Evolutionary conservation across 2,113 vertebrate genomes (phyloP).

Genomic region (Ciconia boyciana): DNA sequence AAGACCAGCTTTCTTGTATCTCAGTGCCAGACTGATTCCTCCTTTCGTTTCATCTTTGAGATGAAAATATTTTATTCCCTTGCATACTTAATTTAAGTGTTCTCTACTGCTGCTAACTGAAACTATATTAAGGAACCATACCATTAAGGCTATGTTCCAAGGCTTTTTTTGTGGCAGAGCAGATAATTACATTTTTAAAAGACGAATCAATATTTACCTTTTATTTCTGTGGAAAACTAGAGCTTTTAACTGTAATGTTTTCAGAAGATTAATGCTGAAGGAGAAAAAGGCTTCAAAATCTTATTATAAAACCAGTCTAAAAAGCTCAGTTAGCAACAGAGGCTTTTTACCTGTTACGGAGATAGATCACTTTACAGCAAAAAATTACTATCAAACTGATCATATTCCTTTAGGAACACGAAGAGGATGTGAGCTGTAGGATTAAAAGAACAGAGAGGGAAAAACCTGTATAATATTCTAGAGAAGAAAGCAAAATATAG

Average conservation of each 20-base stretch:
- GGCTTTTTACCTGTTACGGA: neutral
- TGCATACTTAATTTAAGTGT: neutral
- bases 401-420: neutral
- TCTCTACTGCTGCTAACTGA: neutral
- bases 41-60: neutral
- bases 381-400: neutral
- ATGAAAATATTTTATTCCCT: neutral
- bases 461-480: neutral
- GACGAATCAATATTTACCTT: neutral
- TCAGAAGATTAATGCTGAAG: neutral
- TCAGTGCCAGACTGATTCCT: neutral
- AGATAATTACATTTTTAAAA: neutral
- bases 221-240: neutral
- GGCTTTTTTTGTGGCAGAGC: neutral
- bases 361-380: neutral
- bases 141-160: neutral
- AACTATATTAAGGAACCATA: neutral
- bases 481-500: neutral
- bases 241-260: neutral
- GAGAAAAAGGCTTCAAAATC: neutral
- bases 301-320: neutral
- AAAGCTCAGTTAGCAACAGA: neutral
- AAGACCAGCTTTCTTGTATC: neutral
- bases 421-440: neutral
- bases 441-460: neutral